These are phyloP conservation scores for Corythoichthys intestinalis DNA, from an alignment of 2,113 vertebrate genomes.

Conservation along the genomic window DNA sequence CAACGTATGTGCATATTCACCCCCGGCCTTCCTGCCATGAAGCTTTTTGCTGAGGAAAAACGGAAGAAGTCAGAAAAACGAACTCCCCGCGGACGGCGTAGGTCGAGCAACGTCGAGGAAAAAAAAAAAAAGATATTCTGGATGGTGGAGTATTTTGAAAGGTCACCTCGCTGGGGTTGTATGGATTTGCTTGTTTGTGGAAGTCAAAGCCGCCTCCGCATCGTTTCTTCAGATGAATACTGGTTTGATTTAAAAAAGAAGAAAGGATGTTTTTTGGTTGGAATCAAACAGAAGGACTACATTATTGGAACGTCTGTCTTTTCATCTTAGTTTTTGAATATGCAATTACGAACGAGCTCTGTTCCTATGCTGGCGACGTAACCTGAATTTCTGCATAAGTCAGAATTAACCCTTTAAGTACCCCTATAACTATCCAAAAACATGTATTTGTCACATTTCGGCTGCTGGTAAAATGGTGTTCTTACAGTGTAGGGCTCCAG, in stretches of 20 bases:
- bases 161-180: constrained; percentile 40
- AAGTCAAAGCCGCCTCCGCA: background rate
- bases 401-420: no score
- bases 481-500: no score
- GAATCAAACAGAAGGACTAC: background rate
- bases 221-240: background rate
- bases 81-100: constrained; percentile 24
- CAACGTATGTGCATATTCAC: constrained; percentile 15
- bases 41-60: constrained; percentile 33
- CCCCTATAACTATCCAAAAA: no score
- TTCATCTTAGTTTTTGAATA: no score
- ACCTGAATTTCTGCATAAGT: no score
- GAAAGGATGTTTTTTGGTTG: background rate
- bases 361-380: no score
- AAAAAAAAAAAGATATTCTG: constrained; percentile 22
- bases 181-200: constrained; percentile 21
- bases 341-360: no score
- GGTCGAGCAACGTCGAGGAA: constrained; percentile 43
- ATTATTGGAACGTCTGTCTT: background rate
- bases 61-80: constrained; percentile 7
- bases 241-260: no score
- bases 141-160: constrained; percentile 49
- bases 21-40: constrained; percentile 5
- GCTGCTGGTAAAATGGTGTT: no score
- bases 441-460: no score